Conservation (phyloP, 2,113 vertebrate species). For the Hypanus sabinus region DNA sequence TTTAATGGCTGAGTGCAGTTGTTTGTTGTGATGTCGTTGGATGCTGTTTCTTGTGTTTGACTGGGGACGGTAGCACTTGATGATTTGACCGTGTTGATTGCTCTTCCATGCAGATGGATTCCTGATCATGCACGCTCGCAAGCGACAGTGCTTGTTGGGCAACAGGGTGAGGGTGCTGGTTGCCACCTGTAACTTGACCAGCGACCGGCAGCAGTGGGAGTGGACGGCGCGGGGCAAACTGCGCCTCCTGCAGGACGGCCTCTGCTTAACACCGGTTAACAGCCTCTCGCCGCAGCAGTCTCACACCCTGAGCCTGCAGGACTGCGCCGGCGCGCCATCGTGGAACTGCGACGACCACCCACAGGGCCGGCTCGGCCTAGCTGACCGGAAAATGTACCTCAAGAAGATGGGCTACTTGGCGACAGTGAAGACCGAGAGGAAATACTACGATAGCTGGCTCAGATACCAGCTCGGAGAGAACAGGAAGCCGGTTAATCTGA, state of each 20-base stretch:
- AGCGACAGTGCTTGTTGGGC: constrained; percentile 60
- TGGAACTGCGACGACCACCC: constrained; percentile 66
- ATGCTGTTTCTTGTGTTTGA: neutral
- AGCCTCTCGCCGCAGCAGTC: constrained; percentile 48
- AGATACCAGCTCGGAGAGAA: constrained; percentile 56
- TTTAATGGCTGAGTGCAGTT: no score
- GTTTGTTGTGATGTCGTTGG: constrained; percentile 25
- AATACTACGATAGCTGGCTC: constrained; percentile 69
- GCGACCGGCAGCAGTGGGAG: constrained; percentile 66
- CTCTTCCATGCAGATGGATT: constrained; percentile 64
- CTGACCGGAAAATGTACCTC: constrained; percentile 64
- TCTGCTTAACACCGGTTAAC: constrained; percentile 63
- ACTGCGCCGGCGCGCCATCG: constrained; percentile 60
- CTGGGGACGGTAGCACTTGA: neutral
- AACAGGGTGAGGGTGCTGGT: constrained; percentile 51
- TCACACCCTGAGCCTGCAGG: constrained; percentile 45
- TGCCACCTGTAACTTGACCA: constrained; percentile 58
- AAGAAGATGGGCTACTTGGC: constrained; percentile 63
- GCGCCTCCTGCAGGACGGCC: constrained; percentile 53
- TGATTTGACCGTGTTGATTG: neutral
- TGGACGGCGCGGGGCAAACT: constrained; percentile 64
- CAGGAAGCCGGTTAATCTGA: constrained; percentile 49
- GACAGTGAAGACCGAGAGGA: constrained; percentile 57
- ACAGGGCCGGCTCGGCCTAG: constrained; percentile 59
- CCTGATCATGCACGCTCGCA: constrained; percentile 66